Evolutionary conservation across 2,888 invertebrate species (phyloP).

Genomic region (Gerosis bhagava): DNA sequence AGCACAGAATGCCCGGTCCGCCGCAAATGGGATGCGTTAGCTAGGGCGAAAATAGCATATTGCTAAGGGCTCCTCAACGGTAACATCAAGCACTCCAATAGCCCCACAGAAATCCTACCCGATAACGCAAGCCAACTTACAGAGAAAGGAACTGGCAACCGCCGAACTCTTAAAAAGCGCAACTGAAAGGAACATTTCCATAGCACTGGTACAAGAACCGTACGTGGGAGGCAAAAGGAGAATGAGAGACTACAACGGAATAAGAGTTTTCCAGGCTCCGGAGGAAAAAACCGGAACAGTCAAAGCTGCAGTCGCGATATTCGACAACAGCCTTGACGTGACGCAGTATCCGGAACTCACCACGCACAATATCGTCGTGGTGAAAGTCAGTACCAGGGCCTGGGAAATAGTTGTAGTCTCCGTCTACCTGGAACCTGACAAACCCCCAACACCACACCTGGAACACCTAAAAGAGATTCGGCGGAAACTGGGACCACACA

Average conservation of each 20-base stretch:
- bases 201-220: slow-evolving; percentile 5
- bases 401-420: slow-evolving; percentile 4
- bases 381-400: neutral
- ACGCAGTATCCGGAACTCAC: slow-evolving; percentile 13
- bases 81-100: too few relatives aligned
- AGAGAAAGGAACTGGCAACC: neutral
- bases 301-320: slow-evolving; percentile 22
- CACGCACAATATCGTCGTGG: neutral
- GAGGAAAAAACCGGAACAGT: slow-evolving; percentile 9
- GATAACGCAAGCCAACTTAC: slow-evolving; percentile 6
- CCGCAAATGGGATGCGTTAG: slow-evolving; percentile 27
- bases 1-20: slow-evolving; percentile 5
- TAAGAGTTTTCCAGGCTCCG: slow-evolving; percentile 3
- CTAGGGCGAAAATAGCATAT: too few relatives aligned
- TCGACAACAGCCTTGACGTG: slow-evolving; percentile 16
- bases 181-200: neutral
- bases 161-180: neutral
- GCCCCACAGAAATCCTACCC: neutral
- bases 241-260: slow-evolving; percentile 5
- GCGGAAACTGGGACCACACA: neutral
- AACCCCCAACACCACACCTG: neutral
- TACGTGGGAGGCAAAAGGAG: slow-evolving; percentile 4
- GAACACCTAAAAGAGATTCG: neutral
- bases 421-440: neutral
- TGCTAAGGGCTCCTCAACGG: neutral